These are phyloP conservation scores for Spinibarbus caldwelli DNA, from an alignment of 2,797 vertebrate genomes.

Conservation along the genomic window DNA sequence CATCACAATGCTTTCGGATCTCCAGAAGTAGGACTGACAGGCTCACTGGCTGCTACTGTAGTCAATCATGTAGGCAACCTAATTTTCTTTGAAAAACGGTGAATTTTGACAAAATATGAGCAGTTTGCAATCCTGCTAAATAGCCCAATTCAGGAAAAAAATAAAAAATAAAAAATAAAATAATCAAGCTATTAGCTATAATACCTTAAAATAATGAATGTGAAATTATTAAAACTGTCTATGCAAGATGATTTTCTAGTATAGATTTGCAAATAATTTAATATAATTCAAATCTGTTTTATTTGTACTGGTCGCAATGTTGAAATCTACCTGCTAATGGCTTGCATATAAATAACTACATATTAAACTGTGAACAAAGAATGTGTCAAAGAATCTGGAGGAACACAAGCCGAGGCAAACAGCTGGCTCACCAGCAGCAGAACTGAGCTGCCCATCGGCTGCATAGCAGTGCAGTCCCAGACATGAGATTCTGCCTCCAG, in stretches of 20 bases:
- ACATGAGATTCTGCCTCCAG: constrained; percentile 30
- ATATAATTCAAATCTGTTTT: background rate
- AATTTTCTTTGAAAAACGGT: background rate
- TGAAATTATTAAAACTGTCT: background rate
- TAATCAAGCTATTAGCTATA: background rate
- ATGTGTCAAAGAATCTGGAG: constrained; percentile 3
- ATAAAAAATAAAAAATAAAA: no score
- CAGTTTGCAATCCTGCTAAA: background rate
- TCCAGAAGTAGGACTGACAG: background rate
- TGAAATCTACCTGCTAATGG: background rate
- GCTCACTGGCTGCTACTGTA: background rate
- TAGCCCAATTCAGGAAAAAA: no score
- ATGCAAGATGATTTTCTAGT: no score
- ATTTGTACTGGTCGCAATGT: background rate
- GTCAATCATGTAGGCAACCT: background rate
- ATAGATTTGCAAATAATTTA: no score
- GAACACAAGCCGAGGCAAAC: constrained; percentile 46
- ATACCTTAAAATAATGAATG: background rate
- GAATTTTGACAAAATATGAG: background rate
- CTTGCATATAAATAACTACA: background rate
- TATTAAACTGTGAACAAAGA: background rate
- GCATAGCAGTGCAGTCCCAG: constrained; percentile 23
- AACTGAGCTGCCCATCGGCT: constrained; percentile 30
- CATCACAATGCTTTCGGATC: no score
- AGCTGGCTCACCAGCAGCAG: constrained; percentile 49